Evolutionary conservation across 2,888 invertebrate genomes (phyloP).

Genomic region (Ochropleura leucogaster): DNA sequence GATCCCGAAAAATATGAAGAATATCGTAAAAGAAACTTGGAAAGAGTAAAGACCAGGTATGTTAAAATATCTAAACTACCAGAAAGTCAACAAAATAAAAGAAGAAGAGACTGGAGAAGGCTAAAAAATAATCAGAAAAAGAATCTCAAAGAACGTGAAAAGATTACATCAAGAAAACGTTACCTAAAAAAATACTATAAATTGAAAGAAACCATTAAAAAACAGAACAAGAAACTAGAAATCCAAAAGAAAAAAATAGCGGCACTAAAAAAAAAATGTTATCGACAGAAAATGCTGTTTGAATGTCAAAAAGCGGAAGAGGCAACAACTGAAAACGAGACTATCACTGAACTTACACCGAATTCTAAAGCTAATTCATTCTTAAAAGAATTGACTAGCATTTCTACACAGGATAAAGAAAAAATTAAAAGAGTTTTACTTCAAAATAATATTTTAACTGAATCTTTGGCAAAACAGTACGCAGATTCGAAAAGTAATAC

Average conservation of each 20-base stretch:
- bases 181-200: conserved; percentile 12
- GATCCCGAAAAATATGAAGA: conserved; percentile 29
- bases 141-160: conserved; percentile 13
- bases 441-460: conserved; percentile 1
- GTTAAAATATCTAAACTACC: conserved; percentile 14
- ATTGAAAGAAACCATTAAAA: conserved; percentile 14
- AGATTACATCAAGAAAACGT: conserved; percentile 5
- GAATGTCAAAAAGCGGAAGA: conserved; percentile 2
- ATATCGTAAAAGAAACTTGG: conserved; percentile 21
- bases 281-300: not conserved
- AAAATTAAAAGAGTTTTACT: conserved; percentile 9
- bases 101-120: conserved; percentile 23
- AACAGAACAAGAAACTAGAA: not conserved
- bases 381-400: not conserved
- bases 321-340: not conserved
- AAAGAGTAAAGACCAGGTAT: conserved; percentile 15
- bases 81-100: conserved; percentile 16
- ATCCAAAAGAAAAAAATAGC: not conserved
- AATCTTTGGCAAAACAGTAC: conserved; percentile 5
- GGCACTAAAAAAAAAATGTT: conserved; percentile 4
- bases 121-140: conserved; percentile 14
- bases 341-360: not conserved
- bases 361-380: conserved; percentile 9
- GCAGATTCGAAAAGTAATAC: conserved; percentile 4
- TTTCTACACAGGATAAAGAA: conserved; percentile 6